phyloP scores from a whole-genome alignment of 1,140 invertebrate genomes.

The Sipha flava region DNA sequence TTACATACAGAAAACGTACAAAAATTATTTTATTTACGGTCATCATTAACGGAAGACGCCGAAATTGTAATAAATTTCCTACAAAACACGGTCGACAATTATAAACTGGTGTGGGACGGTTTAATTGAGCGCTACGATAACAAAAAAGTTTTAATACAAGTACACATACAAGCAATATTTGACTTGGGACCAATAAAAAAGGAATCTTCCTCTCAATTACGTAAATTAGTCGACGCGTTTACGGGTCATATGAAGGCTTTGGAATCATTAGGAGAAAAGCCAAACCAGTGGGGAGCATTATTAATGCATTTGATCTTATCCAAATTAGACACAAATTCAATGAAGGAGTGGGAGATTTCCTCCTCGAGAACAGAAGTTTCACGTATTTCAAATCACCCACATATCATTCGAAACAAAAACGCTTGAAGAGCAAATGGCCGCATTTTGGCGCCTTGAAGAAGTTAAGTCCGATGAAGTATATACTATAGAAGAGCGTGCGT shows the following conservation, averaged over 20 bases:
- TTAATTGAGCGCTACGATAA: background rate
- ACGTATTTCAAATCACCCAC: background rate
- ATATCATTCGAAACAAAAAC: background rate
- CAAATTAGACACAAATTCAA: background rate
- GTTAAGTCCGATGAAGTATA: background rate
- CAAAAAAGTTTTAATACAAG: background rate
- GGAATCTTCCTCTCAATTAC: background rate
- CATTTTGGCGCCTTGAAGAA: background rate
- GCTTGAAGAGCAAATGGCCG: background rate
- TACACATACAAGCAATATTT: background rate
- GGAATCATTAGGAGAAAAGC: background rate
- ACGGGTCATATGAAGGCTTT: background rate
- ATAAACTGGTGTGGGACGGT: background rate
- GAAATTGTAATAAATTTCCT: background rate
- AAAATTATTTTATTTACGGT: background rate
- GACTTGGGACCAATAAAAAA: background rate
- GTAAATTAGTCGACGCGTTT: background rate
- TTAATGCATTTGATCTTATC: background rate
- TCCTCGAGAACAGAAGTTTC: background rate
- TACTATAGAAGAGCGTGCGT: background rate
- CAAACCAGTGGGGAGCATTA: background rate
- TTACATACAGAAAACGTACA: background rate
- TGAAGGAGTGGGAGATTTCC: background rate
- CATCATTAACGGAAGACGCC: background rate
- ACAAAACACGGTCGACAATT: background rate